Conservation (phyloP, 2,113 vertebrate genomes). For the Dasyornis broadbenti region DNA sequence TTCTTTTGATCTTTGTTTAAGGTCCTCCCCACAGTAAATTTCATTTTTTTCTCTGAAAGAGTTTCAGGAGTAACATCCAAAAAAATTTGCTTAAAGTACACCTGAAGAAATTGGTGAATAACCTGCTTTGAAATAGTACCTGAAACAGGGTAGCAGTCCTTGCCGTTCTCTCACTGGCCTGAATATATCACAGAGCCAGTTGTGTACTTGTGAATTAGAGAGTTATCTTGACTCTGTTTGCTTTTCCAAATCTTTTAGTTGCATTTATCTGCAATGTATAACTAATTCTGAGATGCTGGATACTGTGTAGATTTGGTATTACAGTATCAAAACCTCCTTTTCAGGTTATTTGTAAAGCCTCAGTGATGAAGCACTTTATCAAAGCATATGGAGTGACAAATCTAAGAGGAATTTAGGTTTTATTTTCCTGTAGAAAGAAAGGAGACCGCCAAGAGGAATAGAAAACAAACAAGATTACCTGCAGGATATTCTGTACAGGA, state of each 20-base stretch:
- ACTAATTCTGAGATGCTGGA: background rate
- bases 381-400: background rate
- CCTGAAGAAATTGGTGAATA: background rate
- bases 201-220: background rate
- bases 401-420: background rate
- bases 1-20: background rate
- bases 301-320: background rate
- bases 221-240: background rate
- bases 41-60: background rate
- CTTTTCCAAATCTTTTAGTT: background rate
- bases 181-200: background rate
- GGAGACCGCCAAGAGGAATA: background rate
- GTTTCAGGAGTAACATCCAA: background rate
- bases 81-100: background rate
- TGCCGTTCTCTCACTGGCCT: background rate
- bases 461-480: background rate
- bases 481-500: background rate
- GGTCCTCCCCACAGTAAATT: fast-evolving
- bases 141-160: background rate
- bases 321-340: background rate
- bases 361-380: background rate
- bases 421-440: background rate
- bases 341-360: conserved; percentile 23
- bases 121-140: background rate
- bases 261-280: background rate